Conservation (phyloP, 2,888 invertebrate genomes). For the Drosophila testacea region DNA sequence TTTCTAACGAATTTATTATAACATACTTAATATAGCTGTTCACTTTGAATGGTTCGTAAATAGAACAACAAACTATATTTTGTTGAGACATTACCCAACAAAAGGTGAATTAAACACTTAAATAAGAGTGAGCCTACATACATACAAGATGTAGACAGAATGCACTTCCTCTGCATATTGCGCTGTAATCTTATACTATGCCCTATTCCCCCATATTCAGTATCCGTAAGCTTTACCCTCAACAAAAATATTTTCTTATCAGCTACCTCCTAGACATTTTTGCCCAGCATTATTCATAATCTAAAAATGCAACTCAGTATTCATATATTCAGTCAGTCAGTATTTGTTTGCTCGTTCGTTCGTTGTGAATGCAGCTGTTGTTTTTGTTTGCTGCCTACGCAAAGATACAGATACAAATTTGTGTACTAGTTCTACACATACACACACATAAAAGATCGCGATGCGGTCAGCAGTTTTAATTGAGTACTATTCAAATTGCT, state of each 20-base stretch:
- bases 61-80: no score
- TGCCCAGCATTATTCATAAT: slow-evolving; percentile 45
- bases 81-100: no score
- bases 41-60: neutral
- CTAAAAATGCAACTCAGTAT: slow-evolving; percentile 54
- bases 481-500: slow-evolving; percentile 49
- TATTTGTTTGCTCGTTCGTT: slow-evolving; percentile 10
- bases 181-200: neutral
- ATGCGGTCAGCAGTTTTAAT: slow-evolving; percentile 43
- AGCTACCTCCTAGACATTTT: slow-evolving; percentile 8
- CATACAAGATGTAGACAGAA: no score
- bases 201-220: neutral
- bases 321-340: slow-evolving; percentile 31
- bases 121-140: no score
- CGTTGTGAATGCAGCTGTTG: slow-evolving; percentile 24
- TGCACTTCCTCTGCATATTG: neutral
- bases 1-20: neutral
- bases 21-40: neutral
- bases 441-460: neutral
- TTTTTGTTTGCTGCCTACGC: slow-evolving; percentile 12
- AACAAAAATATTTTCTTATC: slow-evolving; percentile 22
- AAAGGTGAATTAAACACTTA: neutral
- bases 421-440: slow-evolving; percentile 11
- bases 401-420: slow-evolving; percentile 26
- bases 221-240: slow-evolving; percentile 1